Percentiles rank a stretch among this genome's conserved stretches.
These are phyloP conservation scores for Epizoanthus illoricatus DNA, from an alignment of 92 coral and sea anemone genomes.

Conservation along the genomic window DNA sequence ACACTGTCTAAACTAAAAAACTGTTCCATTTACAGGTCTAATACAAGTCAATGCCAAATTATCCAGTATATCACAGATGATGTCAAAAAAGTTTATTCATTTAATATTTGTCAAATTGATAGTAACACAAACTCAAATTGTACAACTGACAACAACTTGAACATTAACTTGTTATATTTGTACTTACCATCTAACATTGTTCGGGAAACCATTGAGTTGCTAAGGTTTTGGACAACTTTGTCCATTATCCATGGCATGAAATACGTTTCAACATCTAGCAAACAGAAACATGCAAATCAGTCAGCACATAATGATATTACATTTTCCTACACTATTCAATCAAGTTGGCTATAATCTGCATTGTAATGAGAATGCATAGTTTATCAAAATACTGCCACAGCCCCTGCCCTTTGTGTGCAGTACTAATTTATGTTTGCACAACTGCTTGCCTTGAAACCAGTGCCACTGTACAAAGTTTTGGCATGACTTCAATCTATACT, in stretches of 20 bases:
- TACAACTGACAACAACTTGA: too few species aligned
- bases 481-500: too few species aligned
- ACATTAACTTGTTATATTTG: too few species aligned
- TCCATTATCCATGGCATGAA: constrained; percentile 97
- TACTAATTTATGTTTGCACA: too few species aligned
- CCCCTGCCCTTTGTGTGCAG: too few species aligned
- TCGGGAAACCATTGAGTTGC: constrained; percentile 70
- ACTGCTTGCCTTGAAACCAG: too few species aligned
- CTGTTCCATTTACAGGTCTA: background rate
- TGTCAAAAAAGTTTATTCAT: background rate
- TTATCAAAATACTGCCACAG: too few species aligned
- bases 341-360: background rate
- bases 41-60: too few species aligned
- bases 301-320: too few species aligned
- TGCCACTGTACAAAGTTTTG: too few species aligned
- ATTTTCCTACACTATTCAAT: too few species aligned
- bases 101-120: background rate
- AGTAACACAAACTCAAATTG: background rate
- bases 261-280: constrained; percentile 88
- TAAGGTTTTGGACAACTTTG: constrained; percentile 73
- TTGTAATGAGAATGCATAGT: background rate
- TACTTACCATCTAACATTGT: constrained; percentile 88
- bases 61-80: too few species aligned
- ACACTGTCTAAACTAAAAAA: background rate
- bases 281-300: background rate